Evolutionary conservation across 1,140 invertebrate genomes (phyloP).

Genomic region (Sycophila sp.): DNA sequence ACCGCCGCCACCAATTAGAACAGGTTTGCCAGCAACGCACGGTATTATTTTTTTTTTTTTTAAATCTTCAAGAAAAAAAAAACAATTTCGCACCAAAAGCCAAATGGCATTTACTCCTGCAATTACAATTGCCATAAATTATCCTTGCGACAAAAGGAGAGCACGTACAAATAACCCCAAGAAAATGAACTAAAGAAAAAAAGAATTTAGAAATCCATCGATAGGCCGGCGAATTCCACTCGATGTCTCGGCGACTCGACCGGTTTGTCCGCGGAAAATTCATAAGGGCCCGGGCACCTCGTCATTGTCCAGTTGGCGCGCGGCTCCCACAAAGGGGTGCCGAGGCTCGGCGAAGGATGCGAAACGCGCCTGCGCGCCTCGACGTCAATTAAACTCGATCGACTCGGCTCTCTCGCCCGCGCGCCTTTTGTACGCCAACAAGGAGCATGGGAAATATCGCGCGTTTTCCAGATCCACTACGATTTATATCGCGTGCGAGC

Average conservation of each 20-base stretch:
- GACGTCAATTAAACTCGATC: not conserved
- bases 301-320: not conserved
- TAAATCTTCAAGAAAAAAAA: too few relatives aligned
- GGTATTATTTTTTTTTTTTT: too few relatives aligned
- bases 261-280: not conserved
- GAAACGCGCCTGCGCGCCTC: not conserved
- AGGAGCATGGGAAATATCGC: not conserved
- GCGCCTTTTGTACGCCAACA: too few relatives aligned
- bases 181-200: too few relatives aligned
- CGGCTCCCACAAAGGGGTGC: not conserved
- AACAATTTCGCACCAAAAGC: too few relatives aligned
- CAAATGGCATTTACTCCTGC: too few relatives aligned
- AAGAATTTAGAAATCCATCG: too few relatives aligned
- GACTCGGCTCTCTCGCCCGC: too few relatives aligned
- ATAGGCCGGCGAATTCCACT: not conserved
- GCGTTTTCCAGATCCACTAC: not conserved
- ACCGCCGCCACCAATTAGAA: too few relatives aligned
- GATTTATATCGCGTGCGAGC: constrained; percentile 9
- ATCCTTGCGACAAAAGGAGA: not conserved
- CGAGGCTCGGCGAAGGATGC: too few relatives aligned
- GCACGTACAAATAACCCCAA: not conserved
- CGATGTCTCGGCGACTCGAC: not conserved
- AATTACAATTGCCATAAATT: too few relatives aligned
- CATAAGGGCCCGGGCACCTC: not conserved
- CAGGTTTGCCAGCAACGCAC: too few relatives aligned